Base-by-base conservation (phyloP, 2,888 invertebrate genomes). In the Tetranychus piercei region DNA sequence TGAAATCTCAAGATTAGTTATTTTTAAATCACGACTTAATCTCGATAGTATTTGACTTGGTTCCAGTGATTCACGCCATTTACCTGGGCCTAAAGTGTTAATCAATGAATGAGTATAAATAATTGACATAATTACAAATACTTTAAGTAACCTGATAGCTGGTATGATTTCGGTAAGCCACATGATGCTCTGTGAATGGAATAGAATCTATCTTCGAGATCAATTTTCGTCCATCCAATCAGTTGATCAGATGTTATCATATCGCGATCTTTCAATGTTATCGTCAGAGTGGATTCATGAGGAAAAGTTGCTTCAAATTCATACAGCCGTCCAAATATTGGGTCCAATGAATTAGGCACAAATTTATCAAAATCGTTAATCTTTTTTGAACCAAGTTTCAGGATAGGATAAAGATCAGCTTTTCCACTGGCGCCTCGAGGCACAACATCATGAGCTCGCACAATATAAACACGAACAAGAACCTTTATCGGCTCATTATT, bases 261-360 rank as follows among this genome's bases (percentile, higher is more conserved):
- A 83, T 94, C 93, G 92, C 92, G 93, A 81, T 94, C 93, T 64
- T 89, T 86, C 71, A 94, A 88, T 83, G 92, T 91, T 20, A 78
- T 76, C n/a, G 88, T 89, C 72, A 94, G 84, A 84, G 90, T 86
- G 0, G 92, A 92, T 80, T 94, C 93, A 83, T 92, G 91, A 0
- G 94, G 94, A 81, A 94, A 92, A 0, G 91, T 92, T 0, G 92
- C 92, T 82, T 93, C 92, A 74, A 93, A 88, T 83, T 94, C 93
- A 81, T 92, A 92, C 81, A 92, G 93, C 82, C 90, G 90, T n/a
- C 94, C 94, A 82, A 94, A 93, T 1, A 93, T 89, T 1, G 93
- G 94, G 83, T 94, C 93, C 8, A 94, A 85, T 81, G 93, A 92
- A 80, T 94, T 94, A 1, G 92, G 92, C 44, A 92, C 89, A 81